Conservation (phyloP, 1,140 invertebrate species). For the Ganaspis sp. region DNA sequence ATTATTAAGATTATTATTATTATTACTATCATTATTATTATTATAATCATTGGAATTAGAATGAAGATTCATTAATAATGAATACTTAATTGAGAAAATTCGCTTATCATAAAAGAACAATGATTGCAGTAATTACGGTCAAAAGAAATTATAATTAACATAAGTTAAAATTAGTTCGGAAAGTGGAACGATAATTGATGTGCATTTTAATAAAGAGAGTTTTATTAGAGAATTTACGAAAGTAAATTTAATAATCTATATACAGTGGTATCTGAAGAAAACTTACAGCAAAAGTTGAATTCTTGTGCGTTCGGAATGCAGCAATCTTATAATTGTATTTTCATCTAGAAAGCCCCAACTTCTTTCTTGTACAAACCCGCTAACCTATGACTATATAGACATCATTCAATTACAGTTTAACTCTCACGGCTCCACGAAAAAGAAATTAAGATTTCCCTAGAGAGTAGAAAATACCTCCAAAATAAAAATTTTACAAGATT, state of each 20-base stretch:
- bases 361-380: slow-evolving; percentile 3
- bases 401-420: slow-evolving; percentile 11
- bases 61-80: too few relatives aligned
- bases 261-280: background rate
- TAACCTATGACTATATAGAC: background rate
- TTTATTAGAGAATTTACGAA: background rate
- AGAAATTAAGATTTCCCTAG: slow-evolving; percentile 7
- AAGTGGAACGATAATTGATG: too few relatives aligned
- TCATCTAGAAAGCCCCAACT: background rate
- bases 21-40: too few relatives aligned
- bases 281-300: slow-evolving; percentile 3
- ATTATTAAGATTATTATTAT: too few relatives aligned
- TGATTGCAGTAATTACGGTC: too few relatives aligned
- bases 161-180: too few relatives aligned
- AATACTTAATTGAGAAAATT: too few relatives aligned
- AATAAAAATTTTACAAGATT: background rate
- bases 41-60: too few relatives aligned
- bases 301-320: background rate
- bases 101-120: too few relatives aligned
- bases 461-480: background rate
- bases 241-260: background rate
- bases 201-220: too few relatives aligned
- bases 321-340: slow-evolving; percentile 14
- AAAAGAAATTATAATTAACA: too few relatives aligned
- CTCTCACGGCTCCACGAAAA: slow-evolving; percentile 8